Percentiles rank a stretch among this genome's conserved stretches.
phyloP scores from a whole-genome alignment of 2,113 vertebrate species.

The Cygnus atratus region DNA sequence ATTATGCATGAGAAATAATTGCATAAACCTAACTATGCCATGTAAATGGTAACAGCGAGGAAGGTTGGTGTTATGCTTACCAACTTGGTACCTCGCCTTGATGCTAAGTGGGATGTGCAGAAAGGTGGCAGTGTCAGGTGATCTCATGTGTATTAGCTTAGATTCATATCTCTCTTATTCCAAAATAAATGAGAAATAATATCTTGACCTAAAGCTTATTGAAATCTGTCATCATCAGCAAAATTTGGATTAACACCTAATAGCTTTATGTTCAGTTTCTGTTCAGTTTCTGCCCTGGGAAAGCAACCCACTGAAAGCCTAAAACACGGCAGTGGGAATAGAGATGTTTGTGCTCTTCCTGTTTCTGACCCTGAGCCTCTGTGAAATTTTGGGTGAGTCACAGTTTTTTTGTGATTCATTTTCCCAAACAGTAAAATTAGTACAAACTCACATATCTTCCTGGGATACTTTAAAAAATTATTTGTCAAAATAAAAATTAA shows the following conservation, averaged over 20 bases:
- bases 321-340: not conserved
- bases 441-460: not conserved
- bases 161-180: not conserved
- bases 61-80: not conserved
- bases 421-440: not conserved
- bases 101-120: rapidly evolving
- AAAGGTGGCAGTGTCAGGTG: not conserved
- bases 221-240: rapidly evolving
- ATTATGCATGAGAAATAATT: not conserved
- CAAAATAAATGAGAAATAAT: not conserved
- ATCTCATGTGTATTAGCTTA: not conserved
- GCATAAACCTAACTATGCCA: rapidly evolving
- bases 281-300: not conserved
- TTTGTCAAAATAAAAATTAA: not conserved
- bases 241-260: not conserved
- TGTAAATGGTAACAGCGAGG: rapidly evolving
- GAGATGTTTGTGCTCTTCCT: not conserved
- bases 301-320: not conserved
- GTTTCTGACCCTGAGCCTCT: not conserved
- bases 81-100: not conserved
- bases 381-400: not conserved
- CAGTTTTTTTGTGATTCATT: not conserved
- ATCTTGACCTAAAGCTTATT: not conserved
- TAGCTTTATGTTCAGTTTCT: not conserved
- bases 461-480: not conserved